These are phyloP conservation scores for Kryphioiulus occultus DNA, from an alignment of 2,888 invertebrate species.

Conservation along the genomic window DNA sequence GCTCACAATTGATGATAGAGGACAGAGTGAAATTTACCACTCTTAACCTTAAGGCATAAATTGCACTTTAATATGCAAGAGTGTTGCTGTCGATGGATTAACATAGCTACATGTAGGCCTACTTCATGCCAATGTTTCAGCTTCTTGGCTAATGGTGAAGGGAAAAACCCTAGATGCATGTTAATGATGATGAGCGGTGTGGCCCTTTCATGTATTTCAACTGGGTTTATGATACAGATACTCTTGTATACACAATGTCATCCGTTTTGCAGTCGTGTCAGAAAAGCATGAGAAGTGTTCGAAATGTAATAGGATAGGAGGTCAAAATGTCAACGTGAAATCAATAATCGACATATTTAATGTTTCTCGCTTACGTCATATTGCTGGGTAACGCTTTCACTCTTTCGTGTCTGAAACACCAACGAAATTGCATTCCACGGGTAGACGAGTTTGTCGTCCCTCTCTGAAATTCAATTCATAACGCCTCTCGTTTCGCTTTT, in stretches of 20 bases:
- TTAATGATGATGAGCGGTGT: too few relatives aligned
- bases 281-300: background rate
- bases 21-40: too few relatives aligned
- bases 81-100: too few relatives aligned
- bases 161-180: too few relatives aligned
- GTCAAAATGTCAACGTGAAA: background rate
- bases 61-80: too few relatives aligned
- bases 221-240: too few relatives aligned
- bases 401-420: background rate
- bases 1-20: too few relatives aligned
- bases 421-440: background rate
- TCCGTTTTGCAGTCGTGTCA: background rate
- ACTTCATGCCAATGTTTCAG: too few relatives aligned
- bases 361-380: conserved; percentile 6
- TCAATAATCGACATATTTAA: conserved; percentile 35
- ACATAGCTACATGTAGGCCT: too few relatives aligned
- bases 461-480: background rate
- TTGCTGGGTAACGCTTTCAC: conserved; percentile 4
- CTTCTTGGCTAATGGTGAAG: too few relatives aligned
- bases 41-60: too few relatives aligned
- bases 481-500: background rate
- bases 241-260: background rate
- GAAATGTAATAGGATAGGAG: conserved; percentile 6
- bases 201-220: too few relatives aligned
- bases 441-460: background rate